Percentiles rank a stretch among this genome's conserved stretches.
Evolutionary conservation across 92 coral and sea anemone species (phyloP).

Genomic region (Epizoanthus rinbou): DNA sequence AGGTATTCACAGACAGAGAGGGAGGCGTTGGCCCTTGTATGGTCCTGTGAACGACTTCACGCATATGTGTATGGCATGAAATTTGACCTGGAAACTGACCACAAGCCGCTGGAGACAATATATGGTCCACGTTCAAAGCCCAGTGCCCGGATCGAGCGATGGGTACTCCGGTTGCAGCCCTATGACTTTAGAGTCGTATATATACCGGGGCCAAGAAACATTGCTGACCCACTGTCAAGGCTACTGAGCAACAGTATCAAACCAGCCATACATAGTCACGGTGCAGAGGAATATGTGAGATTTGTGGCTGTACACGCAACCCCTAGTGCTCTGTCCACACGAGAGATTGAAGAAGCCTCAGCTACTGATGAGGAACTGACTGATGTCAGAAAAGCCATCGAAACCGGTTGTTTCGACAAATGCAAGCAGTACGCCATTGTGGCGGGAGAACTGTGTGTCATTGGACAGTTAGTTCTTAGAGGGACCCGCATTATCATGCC

Average conservation of each 20-base stretch:
- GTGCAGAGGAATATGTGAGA: slow-evolving; percentile 49
- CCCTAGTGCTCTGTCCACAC: slow-evolving; percentile 46
- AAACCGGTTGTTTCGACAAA: slow-evolving; percentile 46
- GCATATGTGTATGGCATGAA: too few species aligned
- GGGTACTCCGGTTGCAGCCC: slow-evolving; percentile 58
- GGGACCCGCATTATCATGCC: slow-evolving; percentile 24
- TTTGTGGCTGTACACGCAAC: slow-evolving; percentile 57
- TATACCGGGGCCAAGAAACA: slow-evolving; percentile 28
- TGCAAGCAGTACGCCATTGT: slow-evolving; percentile 40
- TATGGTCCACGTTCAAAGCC: slow-evolving; percentile 46
- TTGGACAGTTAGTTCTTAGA: neutral
- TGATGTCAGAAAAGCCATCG: slow-evolving; percentile 29
- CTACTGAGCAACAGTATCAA: slow-evolving; percentile 2
- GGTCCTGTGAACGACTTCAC: too few species aligned
- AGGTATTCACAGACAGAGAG: too few species aligned
- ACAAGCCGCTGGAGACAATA: slow-evolving; percentile 55
- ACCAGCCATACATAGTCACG: slow-evolving; percentile 26
- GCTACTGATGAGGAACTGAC: slow-evolving; percentile 38
- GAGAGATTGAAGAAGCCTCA: slow-evolving; percentile 48
- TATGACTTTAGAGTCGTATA: slow-evolving; percentile 42
- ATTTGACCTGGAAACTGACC: slow-evolving; percentile 52
- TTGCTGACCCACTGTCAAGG: slow-evolving; percentile 51
- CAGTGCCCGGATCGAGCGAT: slow-evolving; percentile 53
- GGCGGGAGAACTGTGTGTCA: slow-evolving; percentile 24
- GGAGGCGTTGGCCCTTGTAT: too few species aligned